These are phyloP conservation scores for Melanostigma gelatinosum DNA, from an alignment of 2,113 vertebrate species.

Conservation along the genomic window DNA sequence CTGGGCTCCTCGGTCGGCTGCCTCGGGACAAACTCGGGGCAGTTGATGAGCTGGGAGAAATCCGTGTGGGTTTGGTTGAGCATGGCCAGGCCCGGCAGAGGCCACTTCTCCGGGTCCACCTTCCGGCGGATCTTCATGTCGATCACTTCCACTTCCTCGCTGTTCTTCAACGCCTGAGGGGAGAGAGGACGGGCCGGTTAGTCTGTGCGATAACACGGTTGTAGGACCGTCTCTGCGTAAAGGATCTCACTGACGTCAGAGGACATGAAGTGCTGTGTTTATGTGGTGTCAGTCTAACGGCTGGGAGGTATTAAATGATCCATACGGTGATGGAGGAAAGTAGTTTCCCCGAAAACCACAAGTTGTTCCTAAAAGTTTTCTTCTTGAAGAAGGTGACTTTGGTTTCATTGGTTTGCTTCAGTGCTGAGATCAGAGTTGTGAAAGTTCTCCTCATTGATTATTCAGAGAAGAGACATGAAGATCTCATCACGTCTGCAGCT, in stretches of 20 bases:
- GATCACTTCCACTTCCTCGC: constrained; percentile 94
- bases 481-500: constrained; percentile 62
- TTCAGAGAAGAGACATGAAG: constrained; percentile 80
- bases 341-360: too few species aligned
- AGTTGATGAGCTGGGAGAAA: constrained; percentile 96
- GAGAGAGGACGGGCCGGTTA: too few species aligned
- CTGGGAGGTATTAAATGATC: too few species aligned
- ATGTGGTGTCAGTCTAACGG: too few species aligned
- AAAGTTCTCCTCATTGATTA: constrained; percentile 65
- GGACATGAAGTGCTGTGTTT: too few species aligned
- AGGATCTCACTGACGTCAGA: not conserved
- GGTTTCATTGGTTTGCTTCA: not conserved
- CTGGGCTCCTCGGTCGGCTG: constrained; percentile 87
- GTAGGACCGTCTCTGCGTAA: too few species aligned
- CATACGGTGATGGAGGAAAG: too few species aligned
- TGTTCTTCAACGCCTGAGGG: constrained; percentile 92
- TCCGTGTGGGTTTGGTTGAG: constrained; percentile 91
- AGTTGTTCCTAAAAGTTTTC: too few species aligned
- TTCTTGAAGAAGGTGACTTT: too few species aligned
- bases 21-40: constrained; percentile 95
- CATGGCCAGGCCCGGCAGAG: constrained; percentile 89
- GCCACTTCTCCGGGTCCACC: constrained; percentile 95
- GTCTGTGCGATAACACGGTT: too few species aligned
- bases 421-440: constrained; percentile 74
- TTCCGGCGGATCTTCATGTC: constrained; percentile 95